phyloP scores from a whole-genome alignment of 2,888 invertebrate genomes.

The Clepsis dumicolana region DNA sequence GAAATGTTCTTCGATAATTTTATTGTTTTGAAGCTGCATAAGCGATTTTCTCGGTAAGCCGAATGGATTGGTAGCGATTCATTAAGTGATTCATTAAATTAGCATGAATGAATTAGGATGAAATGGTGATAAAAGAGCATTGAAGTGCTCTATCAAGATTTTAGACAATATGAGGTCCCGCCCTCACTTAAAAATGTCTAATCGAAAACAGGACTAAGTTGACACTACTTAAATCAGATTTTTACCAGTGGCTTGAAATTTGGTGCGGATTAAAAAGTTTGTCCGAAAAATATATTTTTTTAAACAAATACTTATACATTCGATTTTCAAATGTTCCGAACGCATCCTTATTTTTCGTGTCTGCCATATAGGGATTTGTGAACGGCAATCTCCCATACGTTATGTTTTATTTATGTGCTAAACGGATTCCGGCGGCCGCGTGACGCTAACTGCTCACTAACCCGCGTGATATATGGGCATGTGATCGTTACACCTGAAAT shows the following conservation, averaged over 20 bases:
- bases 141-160: too few species aligned
- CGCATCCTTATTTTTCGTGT: not conserved
- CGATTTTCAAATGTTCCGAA: not conserved
- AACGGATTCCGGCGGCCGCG: slow-evolving; percentile 13
- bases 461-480: slow-evolving; percentile 23
- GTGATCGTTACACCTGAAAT: slow-evolving; percentile 28
- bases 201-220: too few species aligned
- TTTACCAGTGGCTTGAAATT: too few species aligned
- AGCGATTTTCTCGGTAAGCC: not conserved
- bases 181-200: too few species aligned
- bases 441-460: slow-evolving; percentile 39
- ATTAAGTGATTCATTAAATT: too few species aligned
- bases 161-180: too few species aligned
- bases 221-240: too few species aligned
- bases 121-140: too few species aligned
- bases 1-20: slow-evolving; percentile 2
- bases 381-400: slow-evolving; percentile 21
- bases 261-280: too few species aligned
- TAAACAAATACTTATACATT: not conserved
- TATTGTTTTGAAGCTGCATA: not conserved
- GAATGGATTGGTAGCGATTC: not conserved
- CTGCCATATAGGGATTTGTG: slow-evolving; percentile 6
- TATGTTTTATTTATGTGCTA: slow-evolving; percentile 37
- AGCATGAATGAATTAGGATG: too few species aligned
- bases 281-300: not conserved